Percentiles rank a stretch among this genome's conserved stretches.
Evolutionary conservation across 2,888 invertebrate genomes (phyloP).

Genomic region (Cecidostiba fungosa): DNA sequence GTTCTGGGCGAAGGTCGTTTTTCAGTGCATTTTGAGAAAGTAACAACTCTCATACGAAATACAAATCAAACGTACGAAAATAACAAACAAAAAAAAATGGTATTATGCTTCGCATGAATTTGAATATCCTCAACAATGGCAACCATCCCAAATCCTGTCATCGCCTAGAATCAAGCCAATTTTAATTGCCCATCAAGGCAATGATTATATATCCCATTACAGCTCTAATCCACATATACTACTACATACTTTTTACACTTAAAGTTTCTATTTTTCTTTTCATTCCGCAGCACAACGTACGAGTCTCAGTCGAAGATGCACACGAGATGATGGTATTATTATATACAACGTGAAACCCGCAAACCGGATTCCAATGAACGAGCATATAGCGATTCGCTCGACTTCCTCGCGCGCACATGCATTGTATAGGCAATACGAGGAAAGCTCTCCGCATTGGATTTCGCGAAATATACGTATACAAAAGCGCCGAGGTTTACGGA

Average conservation of each 20-base stretch:
- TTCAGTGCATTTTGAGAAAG: no score
- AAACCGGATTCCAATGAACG: slow-evolving; percentile 96
- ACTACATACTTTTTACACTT: no score
- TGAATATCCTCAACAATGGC: no score
- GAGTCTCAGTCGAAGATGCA: slow-evolving; percentile 82
- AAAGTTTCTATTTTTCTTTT: background rate
- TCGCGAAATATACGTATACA: background rate
- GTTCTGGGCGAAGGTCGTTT: no score
- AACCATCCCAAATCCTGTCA: no score
- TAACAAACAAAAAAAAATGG: no score
- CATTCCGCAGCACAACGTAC: slow-evolving; percentile 76
- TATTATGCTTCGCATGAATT: no score
- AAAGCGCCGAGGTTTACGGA: background rate
- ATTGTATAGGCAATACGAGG: background rate
- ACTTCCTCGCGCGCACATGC: slow-evolving; percentile 15
- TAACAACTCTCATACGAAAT: no score
- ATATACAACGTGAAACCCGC: slow-evolving; percentile 81
- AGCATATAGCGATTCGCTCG: slow-evolving; percentile 89
- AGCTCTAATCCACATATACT: no score
- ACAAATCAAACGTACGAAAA: no score
- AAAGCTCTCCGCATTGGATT: background rate
- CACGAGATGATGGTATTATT: slow-evolving; percentile 88
- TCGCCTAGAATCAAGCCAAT: background rate
- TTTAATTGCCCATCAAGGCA: background rate
- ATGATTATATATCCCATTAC: background rate